Evolutionary conservation across 1,140 invertebrate species (phyloP).

Genomic region (Mya arenaria): DNA sequence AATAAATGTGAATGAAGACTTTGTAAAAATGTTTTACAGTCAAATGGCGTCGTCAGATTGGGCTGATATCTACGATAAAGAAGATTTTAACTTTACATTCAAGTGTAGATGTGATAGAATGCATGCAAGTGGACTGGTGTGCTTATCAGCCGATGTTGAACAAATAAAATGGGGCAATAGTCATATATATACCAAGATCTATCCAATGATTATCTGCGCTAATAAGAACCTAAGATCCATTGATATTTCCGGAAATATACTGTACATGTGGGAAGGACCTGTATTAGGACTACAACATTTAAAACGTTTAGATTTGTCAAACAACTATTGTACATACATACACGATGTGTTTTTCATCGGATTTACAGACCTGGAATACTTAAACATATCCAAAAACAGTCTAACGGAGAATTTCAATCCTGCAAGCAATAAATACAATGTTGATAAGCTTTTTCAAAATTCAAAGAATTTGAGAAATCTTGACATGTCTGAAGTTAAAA

Average conservation of each 20-base stretch:
- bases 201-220: background rate
- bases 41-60: background rate
- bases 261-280: background rate
- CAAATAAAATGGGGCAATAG: conserved; percentile 18
- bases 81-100: background rate
- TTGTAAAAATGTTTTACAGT: background rate
- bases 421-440: background rate
- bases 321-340: conserved; percentile 24
- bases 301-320: conserved; percentile 15
- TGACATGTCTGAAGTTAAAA: conserved; percentile 18
- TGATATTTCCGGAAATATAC: conserved; percentile 20
- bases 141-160: background rate
- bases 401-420: background rate
- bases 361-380: background rate
- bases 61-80: background rate
- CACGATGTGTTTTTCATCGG: background rate
- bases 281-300: background rate
- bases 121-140: background rate
- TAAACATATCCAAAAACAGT: conserved; percentile 26
- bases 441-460: background rate
- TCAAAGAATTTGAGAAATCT: background rate
- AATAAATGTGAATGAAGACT: background rate
- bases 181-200: background rate
- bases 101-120: background rate
- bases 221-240: background rate